Evolutionary conservation across 1,140 invertebrate genomes (phyloP).

Genomic region (Anastrepha obliqua): DNA sequence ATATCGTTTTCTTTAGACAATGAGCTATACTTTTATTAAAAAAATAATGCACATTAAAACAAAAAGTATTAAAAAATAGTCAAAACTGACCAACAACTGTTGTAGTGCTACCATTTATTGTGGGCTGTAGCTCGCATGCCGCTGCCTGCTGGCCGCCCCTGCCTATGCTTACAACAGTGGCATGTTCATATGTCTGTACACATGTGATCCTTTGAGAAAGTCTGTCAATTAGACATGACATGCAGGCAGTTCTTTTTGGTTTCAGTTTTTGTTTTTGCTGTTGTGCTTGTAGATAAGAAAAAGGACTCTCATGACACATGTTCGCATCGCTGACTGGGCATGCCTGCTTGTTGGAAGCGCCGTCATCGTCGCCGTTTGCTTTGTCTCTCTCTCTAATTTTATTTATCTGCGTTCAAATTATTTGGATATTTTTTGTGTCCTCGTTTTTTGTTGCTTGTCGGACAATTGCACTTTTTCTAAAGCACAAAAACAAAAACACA

Average conservation of each 20-base stretch:
- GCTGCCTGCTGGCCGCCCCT: constrained; percentile 6
- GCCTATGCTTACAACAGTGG: not conserved
- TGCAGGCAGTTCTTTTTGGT: not conserved
- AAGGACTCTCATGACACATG: constrained; percentile 38
- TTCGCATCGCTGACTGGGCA: not conserved
- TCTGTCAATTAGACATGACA: constrained; percentile 48
- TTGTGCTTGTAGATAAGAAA: not conserved
- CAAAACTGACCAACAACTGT: too few relatives aligned
- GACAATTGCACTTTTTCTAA: not conserved
- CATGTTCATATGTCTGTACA: constrained; percentile 27
- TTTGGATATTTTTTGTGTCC: not conserved
- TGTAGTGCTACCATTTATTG: too few relatives aligned
- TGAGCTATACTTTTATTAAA: too few relatives aligned
- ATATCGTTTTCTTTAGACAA: too few relatives aligned
- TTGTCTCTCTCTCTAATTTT: not conserved
- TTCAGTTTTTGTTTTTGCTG: not conserved
- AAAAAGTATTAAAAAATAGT: too few relatives aligned
- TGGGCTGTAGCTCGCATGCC: not conserved
- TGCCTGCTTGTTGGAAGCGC: not conserved
- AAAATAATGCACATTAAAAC: too few relatives aligned
- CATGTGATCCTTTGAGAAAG: constrained; percentile 37
- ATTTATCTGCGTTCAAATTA: not conserved
- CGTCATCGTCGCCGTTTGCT: not conserved
- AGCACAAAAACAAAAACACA: not conserved
- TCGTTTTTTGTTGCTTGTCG: not conserved